These are phyloP conservation scores for Meiosimyza decipiens DNA, from an alignment of 2,888 invertebrate genomes.

Conservation along the genomic window DNA sequence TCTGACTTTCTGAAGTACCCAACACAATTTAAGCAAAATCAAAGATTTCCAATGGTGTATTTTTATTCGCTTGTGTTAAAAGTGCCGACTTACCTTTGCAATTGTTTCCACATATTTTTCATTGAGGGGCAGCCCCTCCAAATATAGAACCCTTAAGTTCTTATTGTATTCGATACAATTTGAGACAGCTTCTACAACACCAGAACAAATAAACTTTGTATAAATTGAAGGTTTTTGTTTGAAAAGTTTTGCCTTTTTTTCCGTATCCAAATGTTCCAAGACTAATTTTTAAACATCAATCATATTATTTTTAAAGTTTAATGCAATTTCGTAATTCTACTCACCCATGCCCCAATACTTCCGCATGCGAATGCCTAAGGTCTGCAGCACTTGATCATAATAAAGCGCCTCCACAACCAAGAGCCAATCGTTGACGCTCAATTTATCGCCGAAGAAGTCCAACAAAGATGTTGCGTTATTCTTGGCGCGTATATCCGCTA, in stretches of 20 bases:
- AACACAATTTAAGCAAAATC: conserved; percentile 11
- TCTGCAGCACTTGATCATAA: conserved; percentile 77
- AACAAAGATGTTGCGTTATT: conserved; percentile 69
- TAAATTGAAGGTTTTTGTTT: conserved; percentile 74
- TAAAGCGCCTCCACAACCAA: conserved; percentile 79
- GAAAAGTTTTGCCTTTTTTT: conserved; percentile 73
- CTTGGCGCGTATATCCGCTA: conserved; percentile 59
- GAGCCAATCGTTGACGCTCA: conserved; percentile 81
- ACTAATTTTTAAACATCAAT: conserved; percentile 43
- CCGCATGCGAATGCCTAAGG: conserved; percentile 75
- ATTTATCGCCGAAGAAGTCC: conserved; percentile 80
- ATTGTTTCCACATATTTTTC: conserved; percentile 74
- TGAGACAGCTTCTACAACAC: conserved; percentile 74
- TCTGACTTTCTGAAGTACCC: not conserved
- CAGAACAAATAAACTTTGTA: conserved; percentile 77
- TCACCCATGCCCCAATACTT: conserved; percentile 59
- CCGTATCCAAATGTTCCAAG: conserved; percentile 68
- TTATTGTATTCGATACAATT: conserved; percentile 74
- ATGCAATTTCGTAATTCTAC: conserved; percentile 26
- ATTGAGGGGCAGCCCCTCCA: conserved; percentile 79
- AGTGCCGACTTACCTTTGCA: conserved; percentile 67
- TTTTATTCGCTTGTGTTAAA: not conserved
- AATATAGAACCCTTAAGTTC: conserved; percentile 72
- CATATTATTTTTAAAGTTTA: too few species aligned
- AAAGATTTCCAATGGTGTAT: not conserved